Percentiles rank a stretch among this genome's conserved stretches.
These are phyloP conservation scores for Dryobota labecula DNA, from an alignment of 2,888 invertebrate species.

Conservation along the genomic window DNA sequence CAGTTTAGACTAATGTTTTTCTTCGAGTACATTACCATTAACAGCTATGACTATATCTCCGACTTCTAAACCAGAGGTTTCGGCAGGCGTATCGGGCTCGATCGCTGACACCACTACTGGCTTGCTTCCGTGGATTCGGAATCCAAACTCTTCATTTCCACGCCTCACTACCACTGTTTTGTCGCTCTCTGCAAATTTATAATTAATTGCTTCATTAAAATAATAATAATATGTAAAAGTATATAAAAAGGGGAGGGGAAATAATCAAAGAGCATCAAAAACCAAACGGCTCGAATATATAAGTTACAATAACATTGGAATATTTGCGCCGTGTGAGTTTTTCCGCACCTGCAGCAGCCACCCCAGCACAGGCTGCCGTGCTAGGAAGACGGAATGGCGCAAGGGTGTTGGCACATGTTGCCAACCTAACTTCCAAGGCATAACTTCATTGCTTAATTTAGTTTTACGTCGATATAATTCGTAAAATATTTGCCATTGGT, in stretches of 20 bases:
- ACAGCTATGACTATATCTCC: conserved; percentile 98
- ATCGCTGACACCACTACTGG: conserved; percentile 99
- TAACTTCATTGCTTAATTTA: neutral
- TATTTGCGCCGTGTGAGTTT: too few species aligned
- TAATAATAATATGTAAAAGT: too few species aligned
- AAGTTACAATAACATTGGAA: too few species aligned
- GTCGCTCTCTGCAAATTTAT: conserved; percentile 93
- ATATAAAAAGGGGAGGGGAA: too few species aligned
- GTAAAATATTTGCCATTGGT: neutral
- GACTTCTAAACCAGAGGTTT: conserved; percentile 97
- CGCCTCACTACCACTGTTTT: conserved; percentile 96
- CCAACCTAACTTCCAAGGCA: too few species aligned
- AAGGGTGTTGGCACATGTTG: too few species aligned
- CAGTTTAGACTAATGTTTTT: neutral
- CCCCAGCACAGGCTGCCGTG: too few species aligned
- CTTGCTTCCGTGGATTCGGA: conserved; percentile 98
- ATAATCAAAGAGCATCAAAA: too few species aligned
- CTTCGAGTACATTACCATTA: conserved; percentile 91
- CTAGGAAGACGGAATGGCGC: too few species aligned
- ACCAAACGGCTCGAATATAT: too few species aligned
- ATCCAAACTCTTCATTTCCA: conserved; percentile 97
- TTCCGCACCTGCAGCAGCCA: too few species aligned
- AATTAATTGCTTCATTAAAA: neutral
- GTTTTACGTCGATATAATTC: neutral
- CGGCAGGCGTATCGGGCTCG: conserved; percentile 98